Evolutionary conservation across 2,888 invertebrate species (phyloP).

Genomic region (Nemapogon koenigi): DNA sequence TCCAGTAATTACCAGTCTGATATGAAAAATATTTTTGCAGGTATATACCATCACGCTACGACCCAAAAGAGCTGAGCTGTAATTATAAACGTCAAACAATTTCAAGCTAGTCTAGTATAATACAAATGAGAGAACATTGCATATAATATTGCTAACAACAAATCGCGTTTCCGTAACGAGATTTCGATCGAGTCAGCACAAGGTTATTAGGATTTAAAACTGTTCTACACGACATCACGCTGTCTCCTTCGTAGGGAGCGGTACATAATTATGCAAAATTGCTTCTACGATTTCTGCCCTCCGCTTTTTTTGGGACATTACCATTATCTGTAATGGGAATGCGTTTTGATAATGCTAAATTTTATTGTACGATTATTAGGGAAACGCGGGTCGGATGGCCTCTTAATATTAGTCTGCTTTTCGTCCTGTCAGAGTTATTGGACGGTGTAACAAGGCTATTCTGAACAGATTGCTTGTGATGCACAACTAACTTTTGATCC

Average conservation of each 20-base stretch:
- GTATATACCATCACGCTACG: no score
- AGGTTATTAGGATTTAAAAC: conserved; percentile 59
- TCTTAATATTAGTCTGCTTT: conserved; percentile 36
- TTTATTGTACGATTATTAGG: conserved; percentile 51
- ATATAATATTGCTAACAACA: conserved; percentile 42
- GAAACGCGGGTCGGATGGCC: conserved; percentile 33
- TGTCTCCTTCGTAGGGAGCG: conserved; percentile 26
- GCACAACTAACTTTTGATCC: no score
- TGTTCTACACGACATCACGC: neutral
- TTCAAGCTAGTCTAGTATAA: no score
- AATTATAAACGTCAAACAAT: no score
- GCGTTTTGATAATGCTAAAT: conserved; percentile 58
- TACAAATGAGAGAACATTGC: conserved; percentile 30
- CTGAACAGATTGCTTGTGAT: no score
- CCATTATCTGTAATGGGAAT: conserved; percentile 58
- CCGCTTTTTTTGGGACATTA: conserved; percentile 54
- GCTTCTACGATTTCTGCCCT: conserved; percentile 56
- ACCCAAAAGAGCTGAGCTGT: no score
- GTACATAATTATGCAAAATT: conserved; percentile 62
- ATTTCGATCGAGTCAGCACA: conserved; percentile 47
- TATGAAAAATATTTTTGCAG: no score
- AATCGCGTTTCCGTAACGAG: conserved; percentile 52
- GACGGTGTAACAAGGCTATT: no score
- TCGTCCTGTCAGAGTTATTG: no score
- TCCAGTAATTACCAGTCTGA: no score